phyloP scores from a whole-genome alignment of 2,797 vertebrate species.

The Alosa sapidissima region DNA sequence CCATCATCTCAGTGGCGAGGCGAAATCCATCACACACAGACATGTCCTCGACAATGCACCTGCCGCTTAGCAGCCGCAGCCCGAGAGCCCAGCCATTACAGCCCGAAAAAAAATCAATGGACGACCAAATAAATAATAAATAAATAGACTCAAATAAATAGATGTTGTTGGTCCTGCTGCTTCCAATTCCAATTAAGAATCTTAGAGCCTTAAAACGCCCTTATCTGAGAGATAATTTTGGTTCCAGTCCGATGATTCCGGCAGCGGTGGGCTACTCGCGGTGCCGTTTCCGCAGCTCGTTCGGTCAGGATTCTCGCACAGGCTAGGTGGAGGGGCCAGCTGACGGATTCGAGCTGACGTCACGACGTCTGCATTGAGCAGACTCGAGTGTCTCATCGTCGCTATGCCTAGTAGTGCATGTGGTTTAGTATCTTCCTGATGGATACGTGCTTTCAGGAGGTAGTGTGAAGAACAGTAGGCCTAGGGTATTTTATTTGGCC shows the following conservation, averaged over 20 bases:
- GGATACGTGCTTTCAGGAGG: neutral
- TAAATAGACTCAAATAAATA: conserved; percentile 60
- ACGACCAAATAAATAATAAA: conserved; percentile 55
- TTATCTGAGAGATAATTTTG: neutral
- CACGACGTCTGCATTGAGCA: conserved; percentile 68
- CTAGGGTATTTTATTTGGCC: neutral
- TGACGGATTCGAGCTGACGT: conserved; percentile 73
- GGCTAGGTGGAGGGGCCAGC: conserved; percentile 67
- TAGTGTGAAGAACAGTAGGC: neutral
- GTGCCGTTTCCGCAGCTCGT: conserved; percentile 56
- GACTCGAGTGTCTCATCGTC: conserved; percentile 36
- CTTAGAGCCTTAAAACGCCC: neutral
- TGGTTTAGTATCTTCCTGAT: neutral
- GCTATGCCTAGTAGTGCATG: neutral
- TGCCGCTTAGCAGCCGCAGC: conserved; percentile 72
- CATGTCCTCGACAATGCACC: conserved; percentile 67
- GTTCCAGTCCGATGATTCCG: conserved; percentile 48
- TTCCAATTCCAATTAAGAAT: conserved; percentile 4
- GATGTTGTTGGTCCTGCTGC: neutral
- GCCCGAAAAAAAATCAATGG: conserved; percentile 41
- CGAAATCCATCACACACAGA: conserved; percentile 58
- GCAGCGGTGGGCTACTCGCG: conserved; percentile 53
- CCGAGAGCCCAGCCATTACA: conserved; percentile 69
- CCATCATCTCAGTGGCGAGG: conserved; percentile 55
- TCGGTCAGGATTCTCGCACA: conserved; percentile 62